phyloP scores from a whole-genome alignment of 2,888 invertebrate genomes.

The Acanthoscelides obtectus region DNA sequence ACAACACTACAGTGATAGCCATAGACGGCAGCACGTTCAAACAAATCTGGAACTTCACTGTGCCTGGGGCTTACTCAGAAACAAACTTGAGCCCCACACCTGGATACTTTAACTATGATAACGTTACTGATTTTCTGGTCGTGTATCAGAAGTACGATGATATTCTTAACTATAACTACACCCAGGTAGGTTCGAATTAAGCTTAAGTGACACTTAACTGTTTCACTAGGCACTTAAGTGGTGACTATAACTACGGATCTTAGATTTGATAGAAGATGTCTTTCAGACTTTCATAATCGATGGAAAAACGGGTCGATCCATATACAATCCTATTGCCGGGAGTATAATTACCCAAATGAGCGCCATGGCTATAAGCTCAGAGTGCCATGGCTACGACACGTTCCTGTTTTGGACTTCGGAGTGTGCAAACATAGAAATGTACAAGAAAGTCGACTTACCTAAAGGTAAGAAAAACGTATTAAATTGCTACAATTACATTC shows the following conservation, averaged over 20 bases:
- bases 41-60: slow-evolving; percentile 69
- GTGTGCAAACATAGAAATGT: slow-evolving; percentile 47
- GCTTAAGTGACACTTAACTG: too few species aligned
- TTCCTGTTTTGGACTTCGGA: slow-evolving; percentile 75
- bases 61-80: slow-evolving; percentile 56
- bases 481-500: too few species aligned
- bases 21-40: slow-evolving; percentile 64
- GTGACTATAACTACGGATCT: too few species aligned
- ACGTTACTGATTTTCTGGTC: slow-evolving; percentile 72
- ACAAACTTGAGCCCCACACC: slow-evolving; percentile 73
- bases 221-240: too few species aligned
- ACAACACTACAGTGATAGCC: slow-evolving; percentile 67
- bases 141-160: slow-evolving; percentile 51
- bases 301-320: slow-evolving; percentile 57
- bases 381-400: slow-evolving; percentile 66
- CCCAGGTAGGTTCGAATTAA: too few species aligned
- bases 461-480: slow-evolving; percentile 22
- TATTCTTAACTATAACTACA: slow-evolving; percentile 52
- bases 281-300: slow-evolving; percentile 54
- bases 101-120: slow-evolving; percentile 73
- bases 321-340: slow-evolving; percentile 57
- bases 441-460: slow-evolving; percentile 14
- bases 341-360: slow-evolving; percentile 59
- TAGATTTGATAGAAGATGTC: too few species aligned
- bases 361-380: slow-evolving; percentile 55